phyloP scores from a whole-genome alignment of 2,113 vertebrate species.

The Paradisaea rubra region DNA sequence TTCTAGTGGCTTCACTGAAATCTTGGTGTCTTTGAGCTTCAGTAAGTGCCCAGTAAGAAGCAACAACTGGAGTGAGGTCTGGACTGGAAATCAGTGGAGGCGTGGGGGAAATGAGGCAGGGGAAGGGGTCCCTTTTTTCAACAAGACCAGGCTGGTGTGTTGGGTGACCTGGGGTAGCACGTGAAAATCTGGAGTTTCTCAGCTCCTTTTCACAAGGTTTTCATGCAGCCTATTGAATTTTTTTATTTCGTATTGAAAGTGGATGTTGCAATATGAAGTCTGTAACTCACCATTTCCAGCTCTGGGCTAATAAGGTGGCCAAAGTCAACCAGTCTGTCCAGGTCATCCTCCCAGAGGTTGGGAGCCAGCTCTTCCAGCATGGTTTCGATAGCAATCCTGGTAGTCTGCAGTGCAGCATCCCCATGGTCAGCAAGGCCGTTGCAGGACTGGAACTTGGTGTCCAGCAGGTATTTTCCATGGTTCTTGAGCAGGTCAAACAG shows the following conservation, averaged over 20 bases:
- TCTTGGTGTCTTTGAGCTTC: not conserved
- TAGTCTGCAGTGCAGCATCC: conserved; percentile 60
- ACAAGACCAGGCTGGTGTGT: not conserved
- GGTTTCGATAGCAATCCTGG: conserved; percentile 75
- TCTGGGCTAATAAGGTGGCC: conserved; percentile 82
- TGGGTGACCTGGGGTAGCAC: not conserved
- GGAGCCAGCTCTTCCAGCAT: conserved; percentile 84
- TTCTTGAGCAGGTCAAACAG: conserved; percentile 77
- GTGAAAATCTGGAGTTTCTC: not conserved
- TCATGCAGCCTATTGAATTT: not conserved
- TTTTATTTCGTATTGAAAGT: not conserved
- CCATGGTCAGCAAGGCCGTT: not conserved
- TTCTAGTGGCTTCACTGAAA: not conserved
- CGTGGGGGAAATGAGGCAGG: not conserved
- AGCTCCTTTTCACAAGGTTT: not conserved
- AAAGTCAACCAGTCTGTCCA: conserved; percentile 81
- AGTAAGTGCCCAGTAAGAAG: not conserved
- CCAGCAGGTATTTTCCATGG: conserved; percentile 63
- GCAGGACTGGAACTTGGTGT: conserved; percentile 73
- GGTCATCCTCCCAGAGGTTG: conserved; percentile 84
- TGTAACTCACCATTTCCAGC: conserved; percentile 76
- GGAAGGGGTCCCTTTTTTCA: not conserved
- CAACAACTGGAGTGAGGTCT: not conserved
- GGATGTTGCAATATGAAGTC: not conserved
- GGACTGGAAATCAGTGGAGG: rapidly evolving